Evolutionary conservation across 2,113 vertebrate species (phyloP), one percentile per base, ranked within the genome.

Genomic region (Pedetes capensis): DNA sequence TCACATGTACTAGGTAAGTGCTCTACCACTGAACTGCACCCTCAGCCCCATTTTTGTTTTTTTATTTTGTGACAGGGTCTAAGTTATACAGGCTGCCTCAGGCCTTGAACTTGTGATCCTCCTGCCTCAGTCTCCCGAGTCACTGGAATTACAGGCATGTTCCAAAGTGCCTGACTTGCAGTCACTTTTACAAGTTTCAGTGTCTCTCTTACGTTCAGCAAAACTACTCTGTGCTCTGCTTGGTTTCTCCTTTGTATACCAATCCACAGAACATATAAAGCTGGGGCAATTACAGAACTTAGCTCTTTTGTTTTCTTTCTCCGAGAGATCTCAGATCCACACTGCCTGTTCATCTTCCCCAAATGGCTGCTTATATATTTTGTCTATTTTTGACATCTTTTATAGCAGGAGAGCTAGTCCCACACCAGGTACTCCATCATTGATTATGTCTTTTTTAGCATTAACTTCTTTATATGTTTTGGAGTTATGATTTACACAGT

Each of bases 391-490:
- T 88, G 32, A 37, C 25, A 17, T 20, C 93, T 88, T 86, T 86
- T 14, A 87, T 79, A 75, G 37, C 49, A 86, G 25, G 37, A 89
- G 37, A 91, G 34, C 63, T 93, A 82, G 42, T 61, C 37, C 44
- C 16, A 37, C 57, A 84, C n/a, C 47, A 76, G 14, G 88, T 82
- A 82, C 2, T 42, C 75, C 51, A 86, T 94, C 63, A 89, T 37
- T 74, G 64, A 20, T 68, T 78, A n/a, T 89, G 89, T 80, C 72
- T 89, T 91, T 84, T 82, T 86, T 61, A 92, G 27, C 78, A 94
- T 87, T 88, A 69, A 68, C 32, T 74, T 91, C 82, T 93, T 79
- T 74, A 25, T 64, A 32, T 84, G 23, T 87, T 94, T 94, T 76
- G 61, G 39, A 64, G 59, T 94, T 94, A 93, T 93, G 61, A 93